Evolutionary conservation across 2,113 vertebrate genomes (phyloP), one percentile per base, ranked within the genome.

Genomic region (Rhodinocichla rosea): DNA sequence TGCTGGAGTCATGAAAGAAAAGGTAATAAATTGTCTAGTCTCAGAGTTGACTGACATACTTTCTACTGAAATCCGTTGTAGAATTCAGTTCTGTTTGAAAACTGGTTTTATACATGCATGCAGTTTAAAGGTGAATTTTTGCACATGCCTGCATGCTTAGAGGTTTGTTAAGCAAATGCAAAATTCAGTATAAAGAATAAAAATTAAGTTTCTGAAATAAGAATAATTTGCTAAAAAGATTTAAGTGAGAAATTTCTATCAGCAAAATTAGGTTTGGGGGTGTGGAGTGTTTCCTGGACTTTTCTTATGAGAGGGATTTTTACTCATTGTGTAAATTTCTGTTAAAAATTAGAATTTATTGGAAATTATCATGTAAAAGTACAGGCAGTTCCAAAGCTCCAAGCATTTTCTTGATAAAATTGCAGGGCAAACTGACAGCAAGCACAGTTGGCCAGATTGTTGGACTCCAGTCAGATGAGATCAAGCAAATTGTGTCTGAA

Each of bases 391-490:
- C 20, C 32, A 81, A 67, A 81, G 59, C n/a, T 63, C n/a, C 11
- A 65, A 5, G 45, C 7, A 1, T 60, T 69, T 91, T 81, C 57
- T 55, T 79, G 49, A 20, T 90, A 16, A 84, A 39, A 75, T 96
- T 98, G 28, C 97, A 99, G 99, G 99, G 98, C 78, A 98, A 98
- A 83, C 97, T 99, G 95, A 99, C 99, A 0, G 99, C 99, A 3
- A 99, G 98, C 90, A 98, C 99, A 12, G 99, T 99, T 94, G 99
- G 99, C 64, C 99, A 99, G 95, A 99, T 99, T 10, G 99, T 99
- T 68, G 99, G 99, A 23, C 98, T 99, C 9, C 99, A 99, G 96
- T 99, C 99, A 7, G 98, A 99, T 16, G 99, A 99, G 97, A 99
- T 99, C 97, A 99, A 99, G 83, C 99, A 99, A 97, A 99, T 99